phyloP scores from a whole-genome alignment of 2,113 vertebrate species.

The Tachycineta bicolor region DNA sequence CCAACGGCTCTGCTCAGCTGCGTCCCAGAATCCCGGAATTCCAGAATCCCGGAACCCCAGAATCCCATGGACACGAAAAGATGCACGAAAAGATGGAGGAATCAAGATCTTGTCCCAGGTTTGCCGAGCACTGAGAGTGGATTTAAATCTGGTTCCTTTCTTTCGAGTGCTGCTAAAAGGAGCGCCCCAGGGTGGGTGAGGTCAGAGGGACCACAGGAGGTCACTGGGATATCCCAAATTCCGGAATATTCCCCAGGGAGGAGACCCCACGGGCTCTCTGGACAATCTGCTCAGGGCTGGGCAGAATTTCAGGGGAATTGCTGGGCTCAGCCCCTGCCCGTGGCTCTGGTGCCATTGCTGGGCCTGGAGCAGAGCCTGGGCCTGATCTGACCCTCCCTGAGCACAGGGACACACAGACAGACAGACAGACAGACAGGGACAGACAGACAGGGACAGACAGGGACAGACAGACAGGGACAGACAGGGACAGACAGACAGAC shows the following conservation, averaged over 20 bases:
- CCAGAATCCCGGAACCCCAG: background rate
- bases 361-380: too few species aligned
- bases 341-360: too few species aligned
- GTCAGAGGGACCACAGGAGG: too few species aligned
- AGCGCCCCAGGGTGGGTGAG: background rate
- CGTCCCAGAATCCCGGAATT: background rate
- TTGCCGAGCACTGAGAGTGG: background rate
- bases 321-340: background rate
- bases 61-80: background rate
- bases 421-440: too few species aligned
- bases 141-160: background rate
- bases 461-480: too few species aligned
- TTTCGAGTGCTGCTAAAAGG: background rate
- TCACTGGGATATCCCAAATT: too few species aligned
- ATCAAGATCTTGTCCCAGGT: background rate
- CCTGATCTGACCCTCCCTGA: too few species aligned
- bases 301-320: background rate
- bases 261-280: background rate
- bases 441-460: too few species aligned
- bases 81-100: background rate
- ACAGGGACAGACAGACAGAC: too few species aligned
- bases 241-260: background rate
- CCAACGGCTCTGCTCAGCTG: background rate
- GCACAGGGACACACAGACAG: too few species aligned
- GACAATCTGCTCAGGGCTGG: background rate